These are phyloP conservation scores for Petrocephalus schoutedeni DNA, from an alignment of 2,797 vertebrate species.

Conservation along the genomic window DNA sequence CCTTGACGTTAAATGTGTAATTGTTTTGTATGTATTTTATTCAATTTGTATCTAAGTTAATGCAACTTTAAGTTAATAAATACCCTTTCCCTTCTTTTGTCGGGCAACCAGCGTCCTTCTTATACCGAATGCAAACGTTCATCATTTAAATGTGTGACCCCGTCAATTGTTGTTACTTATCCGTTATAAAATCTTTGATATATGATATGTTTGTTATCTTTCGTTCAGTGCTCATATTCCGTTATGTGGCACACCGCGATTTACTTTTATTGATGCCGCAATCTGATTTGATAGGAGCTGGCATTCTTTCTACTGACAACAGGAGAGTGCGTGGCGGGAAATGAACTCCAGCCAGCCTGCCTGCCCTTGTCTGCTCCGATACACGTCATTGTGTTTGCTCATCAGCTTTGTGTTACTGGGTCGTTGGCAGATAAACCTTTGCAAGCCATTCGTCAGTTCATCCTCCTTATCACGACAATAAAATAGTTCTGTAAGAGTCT, in stretches of 20 bases:
- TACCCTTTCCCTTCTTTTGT: background rate
- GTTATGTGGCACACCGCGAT: conserved; percentile 47
- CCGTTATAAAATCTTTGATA: background rate
- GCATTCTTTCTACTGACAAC: conserved; percentile 22
- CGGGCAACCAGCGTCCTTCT: background rate
- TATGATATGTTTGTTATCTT: conserved; percentile 40
- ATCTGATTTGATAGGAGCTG: conserved; percentile 49
- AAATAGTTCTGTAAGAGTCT: background rate
- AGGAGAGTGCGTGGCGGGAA: conserved; percentile 2
- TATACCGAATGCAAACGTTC: background rate
- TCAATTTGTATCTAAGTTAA: background rate
- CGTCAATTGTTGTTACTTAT: background rate
- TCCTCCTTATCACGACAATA: background rate
- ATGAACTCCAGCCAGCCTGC: background rate
- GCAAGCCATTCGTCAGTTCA: background rate
- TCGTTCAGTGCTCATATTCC: conserved; percentile 42
- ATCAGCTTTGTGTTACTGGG: background rate
- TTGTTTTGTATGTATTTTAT: background rate
- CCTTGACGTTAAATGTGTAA: background rate
- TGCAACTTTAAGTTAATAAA: background rate
- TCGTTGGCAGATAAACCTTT: background rate
- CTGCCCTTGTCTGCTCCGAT: background rate
- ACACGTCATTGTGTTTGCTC: background rate
- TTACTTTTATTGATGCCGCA: conserved; percentile 45
- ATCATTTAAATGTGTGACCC: background rate